These are phyloP conservation scores for Tetragnatha versicolor DNA, from an alignment of 1,140 invertebrate genomes.

Conservation along the genomic window DNA sequence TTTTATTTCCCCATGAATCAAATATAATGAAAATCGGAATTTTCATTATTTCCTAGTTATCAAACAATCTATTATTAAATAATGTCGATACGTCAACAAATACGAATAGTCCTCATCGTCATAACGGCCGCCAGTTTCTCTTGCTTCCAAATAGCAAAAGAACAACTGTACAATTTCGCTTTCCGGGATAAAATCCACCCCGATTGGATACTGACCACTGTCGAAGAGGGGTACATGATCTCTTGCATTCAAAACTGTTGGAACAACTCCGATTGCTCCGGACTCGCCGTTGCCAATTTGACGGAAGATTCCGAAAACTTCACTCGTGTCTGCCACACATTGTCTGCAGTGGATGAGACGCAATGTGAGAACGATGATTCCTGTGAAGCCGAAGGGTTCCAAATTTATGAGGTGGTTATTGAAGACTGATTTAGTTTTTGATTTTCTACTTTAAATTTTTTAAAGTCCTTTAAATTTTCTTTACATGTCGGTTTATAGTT, in stretches of 20 bases:
- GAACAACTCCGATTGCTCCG: neutral
- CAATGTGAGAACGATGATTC: neutral
- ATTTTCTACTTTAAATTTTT: too few species aligned
- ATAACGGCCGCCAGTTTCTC: neutral
- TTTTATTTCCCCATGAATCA: too few species aligned
- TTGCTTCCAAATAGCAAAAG: neutral
- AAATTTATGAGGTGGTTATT: neutral
- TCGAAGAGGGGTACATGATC: neutral
- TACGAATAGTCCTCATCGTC: too few species aligned
- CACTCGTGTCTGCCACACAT: neutral
- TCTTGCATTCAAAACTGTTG: conserved; percentile 15
- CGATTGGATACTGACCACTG: neutral
- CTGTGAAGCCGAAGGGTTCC: neutral
- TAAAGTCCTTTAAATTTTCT: too few species aligned
- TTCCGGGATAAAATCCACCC: neutral
- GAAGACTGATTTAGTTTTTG: too few species aligned
- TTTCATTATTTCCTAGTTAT: too few species aligned
- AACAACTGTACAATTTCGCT: neutral
- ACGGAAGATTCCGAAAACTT: conserved; percentile 15
- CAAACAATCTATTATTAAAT: too few species aligned
- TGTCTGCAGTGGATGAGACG: neutral
- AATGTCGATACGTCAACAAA: too few species aligned
- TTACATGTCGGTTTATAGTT: too few species aligned
- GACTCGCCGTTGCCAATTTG: neutral
- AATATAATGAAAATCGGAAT: too few species aligned